Evolutionary conservation across 2,797 vertebrate species (phyloP).

Genomic region (Liasis olivaceus): DNA sequence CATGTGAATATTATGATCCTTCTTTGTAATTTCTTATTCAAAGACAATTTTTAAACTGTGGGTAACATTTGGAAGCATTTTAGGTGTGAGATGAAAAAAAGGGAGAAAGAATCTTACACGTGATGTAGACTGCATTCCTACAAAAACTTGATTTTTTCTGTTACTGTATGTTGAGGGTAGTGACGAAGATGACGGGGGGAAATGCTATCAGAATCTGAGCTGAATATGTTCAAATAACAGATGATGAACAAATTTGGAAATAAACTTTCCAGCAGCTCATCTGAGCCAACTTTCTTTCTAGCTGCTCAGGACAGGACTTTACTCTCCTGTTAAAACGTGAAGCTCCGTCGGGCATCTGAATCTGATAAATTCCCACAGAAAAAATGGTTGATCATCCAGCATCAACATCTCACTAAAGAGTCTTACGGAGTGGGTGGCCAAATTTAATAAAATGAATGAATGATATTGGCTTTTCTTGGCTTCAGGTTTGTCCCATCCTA

Average conservation of each 20-base stretch:
- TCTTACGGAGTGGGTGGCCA: not conserved
- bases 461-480: not conserved
- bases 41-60: not conserved
- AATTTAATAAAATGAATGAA: not conserved
- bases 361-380: not conserved
- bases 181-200: not conserved
- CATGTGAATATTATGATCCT: no score
- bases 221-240: not conserved
- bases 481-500: not conserved
- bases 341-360: not conserved
- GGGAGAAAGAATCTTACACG: not conserved
- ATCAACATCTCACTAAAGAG: not conserved
- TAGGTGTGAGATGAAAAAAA: not conserved
- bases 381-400: not conserved
- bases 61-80: not conserved
- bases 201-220: not conserved
- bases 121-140: not conserved
- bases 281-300: not conserved
- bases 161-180: not conserved
- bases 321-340: not conserved
- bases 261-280: not conserved
- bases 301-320: not conserved
- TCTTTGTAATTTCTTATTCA: not conserved
- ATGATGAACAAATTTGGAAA: not conserved
- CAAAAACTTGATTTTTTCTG: not conserved